Conservation (phyloP, 2,113 vertebrate genomes). For the Hemiscyllium ocellatum region DNA sequence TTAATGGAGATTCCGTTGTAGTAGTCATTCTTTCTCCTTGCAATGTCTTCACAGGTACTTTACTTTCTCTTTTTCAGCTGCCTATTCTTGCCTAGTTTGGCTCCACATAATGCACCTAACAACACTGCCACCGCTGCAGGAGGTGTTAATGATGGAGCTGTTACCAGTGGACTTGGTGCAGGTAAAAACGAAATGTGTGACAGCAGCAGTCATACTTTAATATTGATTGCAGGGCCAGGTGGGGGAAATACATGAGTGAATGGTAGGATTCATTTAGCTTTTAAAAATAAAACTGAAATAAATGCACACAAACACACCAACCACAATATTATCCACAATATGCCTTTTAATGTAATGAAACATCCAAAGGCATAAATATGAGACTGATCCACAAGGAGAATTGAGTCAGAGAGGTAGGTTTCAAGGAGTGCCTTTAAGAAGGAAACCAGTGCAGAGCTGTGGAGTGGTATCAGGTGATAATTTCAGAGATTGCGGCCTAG, state of each 20-base stretch:
- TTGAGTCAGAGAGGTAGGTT: background rate
- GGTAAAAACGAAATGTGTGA: conserved; percentile 57
- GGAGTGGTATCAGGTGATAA: background rate
- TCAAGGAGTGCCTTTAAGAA: background rate
- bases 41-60: too few species aligned
- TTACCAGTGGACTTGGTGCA: conserved; percentile 85
- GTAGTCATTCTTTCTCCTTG: background rate
- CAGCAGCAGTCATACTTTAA: background rate
- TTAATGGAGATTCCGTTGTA: background rate
- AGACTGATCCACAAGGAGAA: background rate
- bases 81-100: conserved; percentile 90
- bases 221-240: too few species aligned
- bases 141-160: conserved; percentile 76
- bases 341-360: too few species aligned
- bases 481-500: background rate
- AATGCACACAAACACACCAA: background rate
- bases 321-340: too few species aligned
- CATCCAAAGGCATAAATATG: too few species aligned
- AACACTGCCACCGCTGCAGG: conserved; percentile 77
- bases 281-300: background rate
- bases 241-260: too few species aligned
- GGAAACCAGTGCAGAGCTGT: background rate
- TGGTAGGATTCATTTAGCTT: too few species aligned
- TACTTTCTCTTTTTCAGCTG: conserved; percentile 62
- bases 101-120: conserved; percentile 85